Evolutionary conservation across 2,888 invertebrate species (phyloP), one percentile per base, ranked within the genome.

Genomic region (Ectropis crepuscularia): DNA sequence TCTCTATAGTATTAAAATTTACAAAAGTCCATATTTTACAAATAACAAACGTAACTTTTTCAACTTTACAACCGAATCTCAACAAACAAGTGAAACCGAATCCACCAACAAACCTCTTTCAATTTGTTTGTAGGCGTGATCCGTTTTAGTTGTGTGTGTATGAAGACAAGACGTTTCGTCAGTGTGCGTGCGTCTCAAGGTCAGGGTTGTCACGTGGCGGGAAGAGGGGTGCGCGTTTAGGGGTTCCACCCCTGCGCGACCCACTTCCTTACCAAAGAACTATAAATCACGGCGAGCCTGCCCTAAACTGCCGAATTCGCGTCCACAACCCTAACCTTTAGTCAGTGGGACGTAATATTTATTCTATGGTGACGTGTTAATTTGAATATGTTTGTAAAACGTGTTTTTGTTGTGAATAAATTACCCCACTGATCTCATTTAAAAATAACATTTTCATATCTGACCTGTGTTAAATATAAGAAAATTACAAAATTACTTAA

Each of bases 201-300:
- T 83, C 86, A 87, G 81, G 86, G 85, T 75, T 73, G 81, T 76
- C 85, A 84, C 87, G 87, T 84, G 86, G 74, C 73, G 69, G 62
- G 47, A 51, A 53, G 46, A 49, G 59, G 59, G 62, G 54, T 36
- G 58, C 42, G 51, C 10, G 10, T 16, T 51, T 51, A 57, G 62
- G 62, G 54, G 57, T 49, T 12, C 5, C 47, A 38, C 65, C 68
- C 67, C 59, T 64, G 49, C 65, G 50, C 66, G 65, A 65, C 65
- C 70, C 63, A 69, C 60, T 67, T 67, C 60, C 67, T 57, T 62
- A 47, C 53, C 48, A 63, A 55, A 65, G 39, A 68, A 63, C 64
- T 61, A 61, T 66, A 67, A 63, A 68, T 67, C 68, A 57, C 42
- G 50, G 6, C 39, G 11, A 47, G 45, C 36, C 28, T 43, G 49